A percentile compares a stretch with the other conserved stretches of the same genome.
Conservation (phyloP, 2,113 vertebrate genomes). For the Zosterops japonicus region DNA sequence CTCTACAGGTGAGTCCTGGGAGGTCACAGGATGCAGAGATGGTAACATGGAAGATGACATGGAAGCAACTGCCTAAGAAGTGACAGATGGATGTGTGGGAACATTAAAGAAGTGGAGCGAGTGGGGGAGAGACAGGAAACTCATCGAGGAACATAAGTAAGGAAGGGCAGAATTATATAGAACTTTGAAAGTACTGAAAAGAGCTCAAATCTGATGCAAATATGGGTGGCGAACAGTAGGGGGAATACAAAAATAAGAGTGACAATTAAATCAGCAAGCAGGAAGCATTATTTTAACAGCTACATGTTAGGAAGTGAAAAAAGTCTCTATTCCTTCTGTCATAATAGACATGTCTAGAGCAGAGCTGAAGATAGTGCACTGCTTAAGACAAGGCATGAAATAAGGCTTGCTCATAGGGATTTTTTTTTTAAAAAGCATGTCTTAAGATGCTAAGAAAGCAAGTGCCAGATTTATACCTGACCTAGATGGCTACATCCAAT, state of each 20-base stretch:
- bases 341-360: slow-evolving; percentile 43
- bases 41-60: slow-evolving; percentile 15
- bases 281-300: slow-evolving; percentile 61
- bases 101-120: slow-evolving; percentile 42
- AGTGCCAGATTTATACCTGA: background rate
- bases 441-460: background rate
- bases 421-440: background rate
- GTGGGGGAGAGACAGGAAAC: slow-evolving; percentile 62
- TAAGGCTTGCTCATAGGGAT: background rate
- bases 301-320: slow-evolving; percentile 35
- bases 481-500: slow-evolving; percentile 6
- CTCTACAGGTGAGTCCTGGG: background rate
- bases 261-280: slow-evolving; percentile 65
- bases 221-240: slow-evolving; percentile 52
- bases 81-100: slow-evolving; percentile 65
- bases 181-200: slow-evolving; percentile 46
- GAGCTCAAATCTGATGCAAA: slow-evolving; percentile 47
- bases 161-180: slow-evolving; percentile 52
- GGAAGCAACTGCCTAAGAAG: slow-evolving; percentile 46
- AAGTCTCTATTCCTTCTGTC: slow-evolving; percentile 50
- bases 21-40: background rate
- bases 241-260: slow-evolving; percentile 62
- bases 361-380: background rate
- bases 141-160: slow-evolving; percentile 32
- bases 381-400: background rate